phyloP scores from a whole-genome alignment of 2,113 vertebrate species.

The Burhinus oedicnemus region DNA sequence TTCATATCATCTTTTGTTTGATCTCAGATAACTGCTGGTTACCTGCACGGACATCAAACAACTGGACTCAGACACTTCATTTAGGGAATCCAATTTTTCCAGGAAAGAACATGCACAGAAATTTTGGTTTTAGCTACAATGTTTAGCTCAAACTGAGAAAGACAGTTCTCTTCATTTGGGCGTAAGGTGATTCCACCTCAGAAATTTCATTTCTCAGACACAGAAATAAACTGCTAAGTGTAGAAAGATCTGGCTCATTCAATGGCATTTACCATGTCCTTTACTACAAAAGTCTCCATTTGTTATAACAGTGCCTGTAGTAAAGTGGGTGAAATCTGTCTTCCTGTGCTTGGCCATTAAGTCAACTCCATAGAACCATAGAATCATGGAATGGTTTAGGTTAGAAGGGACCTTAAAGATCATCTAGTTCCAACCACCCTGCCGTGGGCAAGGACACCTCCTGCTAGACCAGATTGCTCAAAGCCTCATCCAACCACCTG shows the following conservation, averaged over 20 bases:
- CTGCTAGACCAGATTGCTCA: too few relatives aligned
- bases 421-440: too few relatives aligned
- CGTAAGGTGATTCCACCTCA: neutral
- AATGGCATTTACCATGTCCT: neutral
- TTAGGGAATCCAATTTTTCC: neutral
- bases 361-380: too few relatives aligned
- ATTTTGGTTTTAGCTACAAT: neutral
- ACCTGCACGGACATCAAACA: neutral
- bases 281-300: neutral
- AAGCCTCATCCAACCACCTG: too few relatives aligned
- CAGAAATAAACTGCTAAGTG: neutral
- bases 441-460: too few relatives aligned
- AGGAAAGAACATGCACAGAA: fast-evolving
- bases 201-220: neutral
- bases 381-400: too few relatives aligned
- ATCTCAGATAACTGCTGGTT: neutral
- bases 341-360: neutral
- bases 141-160: neutral
- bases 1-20: neutral
- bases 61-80: neutral
- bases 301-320: neutral
- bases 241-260: neutral
- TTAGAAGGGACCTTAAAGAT: too few relatives aligned
- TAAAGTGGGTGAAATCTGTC: neutral
- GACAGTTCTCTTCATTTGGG: neutral